Evolutionary conservation across 1,140 invertebrate genomes (phyloP).

Genomic region (Daktulosphaira vitifoliae): DNA sequence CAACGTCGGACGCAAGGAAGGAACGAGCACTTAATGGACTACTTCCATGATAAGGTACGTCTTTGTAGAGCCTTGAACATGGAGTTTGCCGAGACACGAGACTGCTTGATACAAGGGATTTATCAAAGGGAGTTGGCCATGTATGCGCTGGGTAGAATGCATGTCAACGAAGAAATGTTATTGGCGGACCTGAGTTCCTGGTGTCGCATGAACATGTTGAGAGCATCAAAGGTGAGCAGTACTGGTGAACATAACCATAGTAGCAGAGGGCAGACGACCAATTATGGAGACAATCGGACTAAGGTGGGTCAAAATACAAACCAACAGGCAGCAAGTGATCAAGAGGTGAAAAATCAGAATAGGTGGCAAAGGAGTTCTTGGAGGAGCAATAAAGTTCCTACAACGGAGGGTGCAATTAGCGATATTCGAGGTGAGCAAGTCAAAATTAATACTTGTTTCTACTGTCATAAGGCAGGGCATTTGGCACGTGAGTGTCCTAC

Average conservation of each 20-base stretch:
- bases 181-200: background rate
- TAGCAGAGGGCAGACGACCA: no score
- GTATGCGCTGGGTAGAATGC: background rate
- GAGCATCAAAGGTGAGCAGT: background rate
- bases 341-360: no score
- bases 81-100: background rate
- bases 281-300: no score
- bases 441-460: background rate
- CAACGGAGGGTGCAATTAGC: background rate
- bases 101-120: background rate
- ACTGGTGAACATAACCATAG: no score
- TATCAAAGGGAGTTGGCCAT: background rate
- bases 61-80: background rate
- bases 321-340: no score
- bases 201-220: background rate
- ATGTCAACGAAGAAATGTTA: background rate
- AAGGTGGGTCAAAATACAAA: no score
- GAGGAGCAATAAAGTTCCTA: background rate
- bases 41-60: background rate
- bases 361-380: no score
- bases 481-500: background rate
- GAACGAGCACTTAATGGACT: background rate
- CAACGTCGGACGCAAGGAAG: background rate
- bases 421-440: no score
- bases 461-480: background rate